Evolutionary conservation across 2,797 vertebrate genomes (phyloP).

Genomic region (Lacerta agilis): DNA sequence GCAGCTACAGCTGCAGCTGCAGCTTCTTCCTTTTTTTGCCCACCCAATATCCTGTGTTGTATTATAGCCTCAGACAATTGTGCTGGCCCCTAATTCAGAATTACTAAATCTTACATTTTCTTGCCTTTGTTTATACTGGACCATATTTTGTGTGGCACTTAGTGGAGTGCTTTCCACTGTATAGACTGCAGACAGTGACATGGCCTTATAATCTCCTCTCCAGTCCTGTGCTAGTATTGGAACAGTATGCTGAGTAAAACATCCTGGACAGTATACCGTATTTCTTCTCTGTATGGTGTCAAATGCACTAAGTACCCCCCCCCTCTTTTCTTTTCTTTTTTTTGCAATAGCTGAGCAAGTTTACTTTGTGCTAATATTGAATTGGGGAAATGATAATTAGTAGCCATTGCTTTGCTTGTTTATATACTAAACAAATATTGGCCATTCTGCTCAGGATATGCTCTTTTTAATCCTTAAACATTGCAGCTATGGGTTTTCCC

Average conservation of each 20-base stretch:
- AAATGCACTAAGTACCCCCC: background rate
- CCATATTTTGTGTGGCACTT: background rate
- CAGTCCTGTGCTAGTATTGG: background rate
- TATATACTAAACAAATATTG: background rate
- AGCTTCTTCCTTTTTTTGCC: background rate
- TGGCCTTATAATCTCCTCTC: background rate
- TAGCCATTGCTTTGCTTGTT: background rate
- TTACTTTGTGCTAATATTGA: background rate
- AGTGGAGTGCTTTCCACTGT: background rate
- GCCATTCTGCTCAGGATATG: background rate
- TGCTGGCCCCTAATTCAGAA: background rate
- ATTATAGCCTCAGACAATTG: background rate
- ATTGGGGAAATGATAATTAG: background rate
- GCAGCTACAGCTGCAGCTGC: background rate
- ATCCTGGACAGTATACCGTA: background rate
- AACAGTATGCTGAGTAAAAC: background rate
- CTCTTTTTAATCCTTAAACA: background rate
- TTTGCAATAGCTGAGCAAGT: too few species aligned
- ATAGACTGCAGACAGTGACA: background rate
- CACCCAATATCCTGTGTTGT: too few species aligned
- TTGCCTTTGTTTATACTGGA: background rate
- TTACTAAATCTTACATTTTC: background rate
- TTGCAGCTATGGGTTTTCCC: background rate
- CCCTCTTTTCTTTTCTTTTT: too few species aligned
- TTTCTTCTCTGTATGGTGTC: background rate